These are phyloP conservation scores for Ailuropoda melanoleuca DNA, from an alignment of 2,113 vertebrate genomes.

Conservation along the genomic window DNA sequence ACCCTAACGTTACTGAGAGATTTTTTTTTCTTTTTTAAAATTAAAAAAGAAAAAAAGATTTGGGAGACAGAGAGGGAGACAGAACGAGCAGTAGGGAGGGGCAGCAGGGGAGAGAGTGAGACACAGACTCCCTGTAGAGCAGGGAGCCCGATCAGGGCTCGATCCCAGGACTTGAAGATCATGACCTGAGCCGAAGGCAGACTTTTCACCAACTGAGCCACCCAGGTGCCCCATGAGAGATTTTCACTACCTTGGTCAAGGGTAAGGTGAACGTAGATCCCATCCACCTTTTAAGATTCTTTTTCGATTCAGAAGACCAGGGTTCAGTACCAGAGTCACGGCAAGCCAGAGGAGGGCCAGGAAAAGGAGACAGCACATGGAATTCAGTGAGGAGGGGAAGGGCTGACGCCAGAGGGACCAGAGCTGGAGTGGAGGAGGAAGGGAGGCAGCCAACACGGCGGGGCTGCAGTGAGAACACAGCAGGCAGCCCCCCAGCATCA, in stretches of 20 bases:
- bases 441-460: rapidly evolving
- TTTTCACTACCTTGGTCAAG: not conserved
- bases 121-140: too few relatives aligned
- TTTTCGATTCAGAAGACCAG: not conserved
- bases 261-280: not conserved
- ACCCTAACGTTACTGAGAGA: not conserved
- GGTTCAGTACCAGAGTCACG: not conserved
- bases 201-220: too few relatives aligned
- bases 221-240: too few relatives aligned
- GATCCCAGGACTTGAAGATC: too few relatives aligned
- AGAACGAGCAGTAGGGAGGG: too few relatives aligned
- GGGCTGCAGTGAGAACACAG: not conserved
- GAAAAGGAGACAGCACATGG: not conserved
- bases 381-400: not conserved
- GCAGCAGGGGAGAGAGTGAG: too few relatives aligned
- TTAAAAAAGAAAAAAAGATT: too few relatives aligned
- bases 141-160: too few relatives aligned
- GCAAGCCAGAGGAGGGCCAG: not conserved
- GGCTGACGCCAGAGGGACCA: not conserved
- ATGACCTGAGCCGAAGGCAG: too few relatives aligned
- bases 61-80: too few relatives aligned
- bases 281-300: too few relatives aligned
- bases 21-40: not conserved
- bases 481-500: not conserved
- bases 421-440: not conserved